These are phyloP conservation scores for Sebastes kiyomatsui DNA, from an alignment of 2,797 vertebrate species.

Conservation along the genomic window DNA sequence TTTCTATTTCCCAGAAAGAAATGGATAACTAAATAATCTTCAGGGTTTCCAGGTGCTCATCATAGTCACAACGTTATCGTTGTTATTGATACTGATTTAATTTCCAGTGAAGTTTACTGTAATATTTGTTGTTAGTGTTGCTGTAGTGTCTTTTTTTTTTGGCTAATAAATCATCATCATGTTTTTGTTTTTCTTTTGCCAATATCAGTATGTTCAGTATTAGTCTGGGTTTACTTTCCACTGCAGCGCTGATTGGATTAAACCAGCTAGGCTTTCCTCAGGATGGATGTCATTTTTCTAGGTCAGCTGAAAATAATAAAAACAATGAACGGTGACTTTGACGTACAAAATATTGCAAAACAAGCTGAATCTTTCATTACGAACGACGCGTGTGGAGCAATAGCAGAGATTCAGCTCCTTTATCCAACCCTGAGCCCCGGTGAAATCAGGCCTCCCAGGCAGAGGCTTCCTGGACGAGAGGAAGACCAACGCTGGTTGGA, in stretches of 20 bases:
- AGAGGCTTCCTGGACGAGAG: slow-evolving; percentile 55
- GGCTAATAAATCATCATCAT: neutral
- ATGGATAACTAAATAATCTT: neutral
- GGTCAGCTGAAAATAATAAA: slow-evolving; percentile 40
- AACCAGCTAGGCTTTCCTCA: neutral
- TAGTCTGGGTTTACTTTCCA: neutral
- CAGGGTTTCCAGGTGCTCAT: neutral
- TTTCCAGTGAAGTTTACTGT: neutral
- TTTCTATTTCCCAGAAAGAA: too few relatives aligned
- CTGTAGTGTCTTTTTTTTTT: neutral
- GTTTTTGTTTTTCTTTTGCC: neutral
- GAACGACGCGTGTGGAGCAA: slow-evolving; percentile 12
- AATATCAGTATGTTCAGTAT: neutral
- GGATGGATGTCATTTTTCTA: slow-evolving; percentile 6
- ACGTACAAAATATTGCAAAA: slow-evolving; percentile 1
- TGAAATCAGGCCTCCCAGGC: slow-evolving; percentile 65
- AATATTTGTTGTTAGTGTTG: neutral
- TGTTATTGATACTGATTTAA: neutral
- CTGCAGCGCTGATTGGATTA: neutral
- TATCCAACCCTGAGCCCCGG: slow-evolving; percentile 37
- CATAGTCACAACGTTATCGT: too few relatives aligned
- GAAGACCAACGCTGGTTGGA: slow-evolving; percentile 58
- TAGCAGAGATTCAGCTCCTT: slow-evolving; percentile 15
- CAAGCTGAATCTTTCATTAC: slow-evolving; percentile 28
- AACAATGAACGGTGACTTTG: neutral